phyloP scores from a whole-genome alignment of 2,797 vertebrate species.

The Enteromius radiatus region DNA sequence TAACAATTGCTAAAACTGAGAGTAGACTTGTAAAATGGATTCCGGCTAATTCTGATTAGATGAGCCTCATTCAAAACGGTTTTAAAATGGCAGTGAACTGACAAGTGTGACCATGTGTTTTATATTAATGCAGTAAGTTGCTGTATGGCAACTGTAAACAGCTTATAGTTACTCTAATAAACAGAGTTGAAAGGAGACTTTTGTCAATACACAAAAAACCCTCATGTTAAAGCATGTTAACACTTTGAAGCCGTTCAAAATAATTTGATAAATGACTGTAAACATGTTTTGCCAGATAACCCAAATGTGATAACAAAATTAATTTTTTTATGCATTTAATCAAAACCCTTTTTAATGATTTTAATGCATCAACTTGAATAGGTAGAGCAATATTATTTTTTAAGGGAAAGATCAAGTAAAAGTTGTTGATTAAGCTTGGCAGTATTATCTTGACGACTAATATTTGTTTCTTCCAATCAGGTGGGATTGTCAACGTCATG shows the following conservation, averaged over 20 bases:
- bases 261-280: not conserved
- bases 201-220: too few relatives aligned
- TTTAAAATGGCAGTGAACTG: slow-evolving; percentile 7
- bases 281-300: not conserved
- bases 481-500: slow-evolving; percentile 80
- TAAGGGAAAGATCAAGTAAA: not conserved
- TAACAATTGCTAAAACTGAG: slow-evolving; percentile 19
- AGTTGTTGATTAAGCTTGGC: not conserved
- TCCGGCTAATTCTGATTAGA: not conserved
- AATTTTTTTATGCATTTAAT: not conserved
- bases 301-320: not conserved
- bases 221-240: too few relatives aligned
- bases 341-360: not conserved
- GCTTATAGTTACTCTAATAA: not conserved
- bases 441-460: slow-evolving; percentile 27
- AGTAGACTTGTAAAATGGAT: slow-evolving; percentile 12
- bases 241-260: not conserved
- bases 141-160: not conserved
- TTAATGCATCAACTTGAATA: not conserved
- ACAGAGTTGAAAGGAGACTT: not conserved
- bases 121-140: not conserved
- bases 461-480: slow-evolving; percentile 61
- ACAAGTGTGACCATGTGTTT: not conserved
- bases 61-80: not conserved
- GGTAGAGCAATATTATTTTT: not conserved